Evolutionary conservation across 23 tunicate species (phyloP).

Genomic region (Aplidium turbinatum): DNA sequence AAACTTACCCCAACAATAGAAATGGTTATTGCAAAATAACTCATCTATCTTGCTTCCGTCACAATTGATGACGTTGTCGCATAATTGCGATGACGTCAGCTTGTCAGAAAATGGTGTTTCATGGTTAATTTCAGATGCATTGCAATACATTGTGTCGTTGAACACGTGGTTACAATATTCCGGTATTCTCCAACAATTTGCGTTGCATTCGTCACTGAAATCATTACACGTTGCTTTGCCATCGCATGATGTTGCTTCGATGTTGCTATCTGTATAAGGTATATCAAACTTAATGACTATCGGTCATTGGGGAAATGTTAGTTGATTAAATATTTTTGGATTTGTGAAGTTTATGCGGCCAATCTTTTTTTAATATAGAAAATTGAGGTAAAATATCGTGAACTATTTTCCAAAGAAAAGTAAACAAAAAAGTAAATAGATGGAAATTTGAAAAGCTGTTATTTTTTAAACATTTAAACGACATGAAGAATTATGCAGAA

Average conservation of each 20-base stretch:
- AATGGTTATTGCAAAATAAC: constrained; percentile 55
- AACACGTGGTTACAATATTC: constrained; percentile 44
- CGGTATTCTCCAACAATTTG: constrained; percentile 59
- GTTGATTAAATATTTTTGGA: too few species aligned
- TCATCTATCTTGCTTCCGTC: constrained; percentile 43
- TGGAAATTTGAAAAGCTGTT: too few species aligned
- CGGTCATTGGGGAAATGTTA: too few species aligned
- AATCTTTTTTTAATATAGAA: background rate
- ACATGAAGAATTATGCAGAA: too few species aligned
- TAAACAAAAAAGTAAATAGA: background rate
- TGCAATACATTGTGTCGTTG: background rate
- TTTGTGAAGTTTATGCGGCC: background rate
- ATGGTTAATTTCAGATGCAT: background rate
- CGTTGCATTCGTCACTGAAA: constrained; percentile 72
- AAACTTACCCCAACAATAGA: constrained; percentile 72
- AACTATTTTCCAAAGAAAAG: background rate
- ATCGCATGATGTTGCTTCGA: constrained; percentile 55
- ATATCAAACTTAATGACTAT: too few species aligned
- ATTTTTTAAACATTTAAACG: too few species aligned
- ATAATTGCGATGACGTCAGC: constrained; percentile 14
- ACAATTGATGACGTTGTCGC: constrained; percentile 60
- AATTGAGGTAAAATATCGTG: background rate
- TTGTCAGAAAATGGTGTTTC: background rate
- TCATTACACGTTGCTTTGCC: constrained; percentile 58
- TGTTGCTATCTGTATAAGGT: constrained; percentile 15